phyloP scores from a whole-genome alignment of 2,797 vertebrate species.

The Cheirogaleus major region DNA sequence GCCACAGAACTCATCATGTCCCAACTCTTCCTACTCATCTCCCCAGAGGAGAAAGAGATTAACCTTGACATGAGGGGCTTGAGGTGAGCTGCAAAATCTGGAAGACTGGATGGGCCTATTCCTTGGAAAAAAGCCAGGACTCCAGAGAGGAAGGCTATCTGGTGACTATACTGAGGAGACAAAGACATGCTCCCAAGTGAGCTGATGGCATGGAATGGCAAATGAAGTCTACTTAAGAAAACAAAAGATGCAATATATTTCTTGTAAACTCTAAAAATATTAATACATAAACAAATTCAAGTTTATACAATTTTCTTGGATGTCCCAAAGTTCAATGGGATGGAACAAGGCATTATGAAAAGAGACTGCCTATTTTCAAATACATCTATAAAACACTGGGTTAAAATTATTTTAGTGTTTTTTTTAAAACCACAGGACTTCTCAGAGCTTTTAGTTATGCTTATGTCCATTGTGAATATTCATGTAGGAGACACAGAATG shows the following conservation, averaged over 20 bases:
- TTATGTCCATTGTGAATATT: not conserved
- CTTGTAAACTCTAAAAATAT: not conserved
- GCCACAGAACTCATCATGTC: not conserved
- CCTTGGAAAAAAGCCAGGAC: conserved; percentile 18
- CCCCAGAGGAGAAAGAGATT: not conserved
- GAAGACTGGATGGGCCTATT: not conserved
- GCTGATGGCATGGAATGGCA: not conserved
- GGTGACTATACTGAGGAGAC: not conserved
- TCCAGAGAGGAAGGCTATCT: not conserved
- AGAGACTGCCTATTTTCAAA: not conserved
- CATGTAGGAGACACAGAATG: not conserved
- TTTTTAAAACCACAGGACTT: not conserved
- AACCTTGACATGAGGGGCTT: not conserved
- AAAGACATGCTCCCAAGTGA: not conserved
- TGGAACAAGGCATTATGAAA: not conserved
- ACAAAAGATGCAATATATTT: not conserved
- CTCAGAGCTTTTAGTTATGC: not conserved
- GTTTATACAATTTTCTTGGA: not conserved
- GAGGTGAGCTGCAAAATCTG: not conserved
- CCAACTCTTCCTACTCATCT: not conserved
- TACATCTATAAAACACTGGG: not conserved
- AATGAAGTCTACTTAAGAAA: not conserved
- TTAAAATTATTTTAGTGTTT: too few relatives aligned
- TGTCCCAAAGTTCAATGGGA: not conserved
- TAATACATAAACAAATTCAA: not conserved